Evolutionary conservation across 2,888 invertebrate genomes (phyloP).

Genomic region (Dyspetes luteomarginatus): DNA sequence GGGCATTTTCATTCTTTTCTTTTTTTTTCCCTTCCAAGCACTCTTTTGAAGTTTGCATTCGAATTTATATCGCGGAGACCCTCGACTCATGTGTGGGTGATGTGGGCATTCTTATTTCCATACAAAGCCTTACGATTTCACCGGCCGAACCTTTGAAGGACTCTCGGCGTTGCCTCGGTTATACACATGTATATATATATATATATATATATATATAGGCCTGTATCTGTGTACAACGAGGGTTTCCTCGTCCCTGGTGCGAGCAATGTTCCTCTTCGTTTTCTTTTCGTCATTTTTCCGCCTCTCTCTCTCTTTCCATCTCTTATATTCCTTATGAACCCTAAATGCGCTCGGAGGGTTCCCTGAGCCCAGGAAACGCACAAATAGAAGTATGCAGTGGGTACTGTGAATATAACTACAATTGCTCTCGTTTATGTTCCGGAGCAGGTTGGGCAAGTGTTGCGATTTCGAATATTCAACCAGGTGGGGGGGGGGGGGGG

Average conservation of each 20-base stretch:
- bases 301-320: constrained; percentile 15
- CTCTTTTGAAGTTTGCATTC: constrained; percentile 75
- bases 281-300: constrained; percentile 46
- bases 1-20: constrained; percentile 46
- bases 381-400: constrained; percentile 19
- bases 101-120: constrained; percentile 79
- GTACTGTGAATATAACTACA: constrained; percentile 18
- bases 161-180: constrained; percentile 51
- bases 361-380: constrained; percentile 25
- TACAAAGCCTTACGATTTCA: constrained; percentile 80
- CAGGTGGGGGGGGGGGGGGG: constrained; percentile 52
- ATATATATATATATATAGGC: constrained; percentile 7
- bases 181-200: constrained; percentile 18
- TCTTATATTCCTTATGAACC: constrained; percentile 26
- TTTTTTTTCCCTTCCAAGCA: constrained; percentile 48
- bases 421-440: constrained; percentile 51
- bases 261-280: constrained; percentile 37
- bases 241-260: constrained; percentile 60
- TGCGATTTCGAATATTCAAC: constrained; percentile 75
- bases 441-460: constrained; percentile 74
- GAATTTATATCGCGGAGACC: constrained; percentile 72
- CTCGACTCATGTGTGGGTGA: constrained; percentile 66
- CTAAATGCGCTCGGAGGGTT: constrained; percentile 37
- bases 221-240: constrained; percentile 61
- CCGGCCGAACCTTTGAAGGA: constrained; percentile 77